phyloP scores from a whole-genome alignment of 2,888 invertebrate genomes.

The Chironomus tentans region DNA sequence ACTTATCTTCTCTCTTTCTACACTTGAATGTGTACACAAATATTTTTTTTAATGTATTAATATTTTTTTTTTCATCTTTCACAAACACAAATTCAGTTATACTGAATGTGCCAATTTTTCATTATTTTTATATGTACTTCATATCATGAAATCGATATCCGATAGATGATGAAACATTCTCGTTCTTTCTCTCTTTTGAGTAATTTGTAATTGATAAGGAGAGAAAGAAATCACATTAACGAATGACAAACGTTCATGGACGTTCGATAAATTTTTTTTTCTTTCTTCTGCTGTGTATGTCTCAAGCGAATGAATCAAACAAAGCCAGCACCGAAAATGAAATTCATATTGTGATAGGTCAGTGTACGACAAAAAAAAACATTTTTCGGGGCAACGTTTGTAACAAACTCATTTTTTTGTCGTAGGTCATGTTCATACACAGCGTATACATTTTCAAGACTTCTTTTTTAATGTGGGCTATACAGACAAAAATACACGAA shows the following conservation, averaged over 20 bases:
- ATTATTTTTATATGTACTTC: neutral
- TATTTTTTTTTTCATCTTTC: too few relatives aligned
- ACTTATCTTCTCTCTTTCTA: neutral
- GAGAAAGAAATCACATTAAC: neutral
- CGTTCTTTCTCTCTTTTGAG: neutral
- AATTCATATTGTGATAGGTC: constrained; percentile 13
- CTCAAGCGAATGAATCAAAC: neutral
- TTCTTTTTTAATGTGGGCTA: too few relatives aligned
- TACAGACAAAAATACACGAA: too few relatives aligned
- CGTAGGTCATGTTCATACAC: constrained; percentile 6
- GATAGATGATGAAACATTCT: neutral
- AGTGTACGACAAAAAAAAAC: neutral
- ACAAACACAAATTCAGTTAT: neutral
- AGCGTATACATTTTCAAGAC: neutral
- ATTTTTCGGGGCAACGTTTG: neutral
- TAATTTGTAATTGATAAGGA: neutral
- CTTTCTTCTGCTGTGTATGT: neutral
- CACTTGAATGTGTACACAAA: neutral
- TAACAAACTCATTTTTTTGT: constrained; percentile 4
- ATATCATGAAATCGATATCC: neutral
- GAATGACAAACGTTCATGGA: neutral
- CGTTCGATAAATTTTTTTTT: neutral
- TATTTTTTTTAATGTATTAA: too few relatives aligned
- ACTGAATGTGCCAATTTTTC: neutral
- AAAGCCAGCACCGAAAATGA: neutral